phyloP scores from a whole-genome alignment of 2,888 invertebrate genomes.

The Sericinus montela region DNA sequence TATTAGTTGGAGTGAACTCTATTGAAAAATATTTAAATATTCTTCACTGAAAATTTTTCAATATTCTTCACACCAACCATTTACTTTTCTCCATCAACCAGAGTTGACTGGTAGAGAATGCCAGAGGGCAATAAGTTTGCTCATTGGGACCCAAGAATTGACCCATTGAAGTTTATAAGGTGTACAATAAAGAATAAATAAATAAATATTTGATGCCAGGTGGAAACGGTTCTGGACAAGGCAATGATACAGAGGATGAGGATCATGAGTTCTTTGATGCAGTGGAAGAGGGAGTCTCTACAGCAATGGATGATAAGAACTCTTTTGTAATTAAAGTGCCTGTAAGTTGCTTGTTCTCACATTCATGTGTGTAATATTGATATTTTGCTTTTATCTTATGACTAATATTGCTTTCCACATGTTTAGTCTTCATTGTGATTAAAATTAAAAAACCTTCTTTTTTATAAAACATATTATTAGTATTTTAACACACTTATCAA shows the following conservation, averaged over 20 bases:
- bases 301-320: constrained; percentile 64
- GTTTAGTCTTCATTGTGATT: constrained; percentile 16
- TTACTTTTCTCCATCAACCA: too few species aligned
- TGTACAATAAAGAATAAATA: too few species aligned
- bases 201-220: constrained; percentile 39
- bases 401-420: constrained; percentile 3
- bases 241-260: constrained; percentile 82
- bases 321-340: constrained; percentile 85
- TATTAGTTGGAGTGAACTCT: too few species aligned
- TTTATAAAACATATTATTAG: neutral
- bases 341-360: constrained; percentile 43
- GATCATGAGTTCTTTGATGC: constrained; percentile 88
- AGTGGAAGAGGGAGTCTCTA: constrained; percentile 73
- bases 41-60: too few species aligned
- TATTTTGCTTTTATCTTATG: constrained; percentile 1
- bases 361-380: too few species aligned
- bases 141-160: too few species aligned
- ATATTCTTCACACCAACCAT: too few species aligned
- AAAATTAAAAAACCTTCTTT: neutral
- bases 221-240: constrained; percentile 70
- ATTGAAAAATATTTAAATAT: too few species aligned
- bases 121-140: too few species aligned
- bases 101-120: too few species aligned
- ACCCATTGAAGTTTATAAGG: too few species aligned
- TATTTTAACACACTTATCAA: neutral